Base-by-base conservation (phyloP, 2,113 vertebrate species). In the Ciconia stormi region DNA sequence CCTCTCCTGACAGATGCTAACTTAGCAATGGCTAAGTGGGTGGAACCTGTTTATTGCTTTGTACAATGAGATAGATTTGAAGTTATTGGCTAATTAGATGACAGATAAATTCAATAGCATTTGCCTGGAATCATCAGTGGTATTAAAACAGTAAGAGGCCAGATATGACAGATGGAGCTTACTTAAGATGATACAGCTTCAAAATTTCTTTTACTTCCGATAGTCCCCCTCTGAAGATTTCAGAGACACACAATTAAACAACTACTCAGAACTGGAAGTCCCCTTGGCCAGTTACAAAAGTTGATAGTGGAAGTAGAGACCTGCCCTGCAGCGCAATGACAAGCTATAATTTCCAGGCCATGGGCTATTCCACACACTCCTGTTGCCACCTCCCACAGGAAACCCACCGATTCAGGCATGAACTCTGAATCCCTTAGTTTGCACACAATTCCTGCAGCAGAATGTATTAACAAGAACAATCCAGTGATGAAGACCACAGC, bases 81-180 rank as follows among this genome's bases (percentile, higher is more conserved):
- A 95, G 87, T 91, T 95, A 85, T 18, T 69, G 81, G 89, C 95
- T 97, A 98, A 98, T 98, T 97, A 98, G 98, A 87, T 53, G 40
- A 92, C 94, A 95, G 81, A 96, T 92, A 93, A 93, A 94, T 95
- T 97, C 97, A 96, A 87, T 77, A 94, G 90, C 91, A 93, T 90
- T 98, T 94, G 96, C 95, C 94, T 88, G 18, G 66, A 95, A 92
- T 93, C 70, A 21, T 53, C 74, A 93, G 92, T 90, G 71, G 84
- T 89, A 69, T 91, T 95, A 80, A 66, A 96, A 88, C 91, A 92
- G 96, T 71, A 90, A 97, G 97, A 97, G 96, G 93, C 94, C 93
- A 97, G 90, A 85, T 90, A 95, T 96, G 96, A 97, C 97, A 98
- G 93, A 96, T 95, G 97, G 94, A 91, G 76, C 58, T 87, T 96